Conservation (phyloP, 1,140 invertebrate species). For the Dendrolimus kikuchii region DNA sequence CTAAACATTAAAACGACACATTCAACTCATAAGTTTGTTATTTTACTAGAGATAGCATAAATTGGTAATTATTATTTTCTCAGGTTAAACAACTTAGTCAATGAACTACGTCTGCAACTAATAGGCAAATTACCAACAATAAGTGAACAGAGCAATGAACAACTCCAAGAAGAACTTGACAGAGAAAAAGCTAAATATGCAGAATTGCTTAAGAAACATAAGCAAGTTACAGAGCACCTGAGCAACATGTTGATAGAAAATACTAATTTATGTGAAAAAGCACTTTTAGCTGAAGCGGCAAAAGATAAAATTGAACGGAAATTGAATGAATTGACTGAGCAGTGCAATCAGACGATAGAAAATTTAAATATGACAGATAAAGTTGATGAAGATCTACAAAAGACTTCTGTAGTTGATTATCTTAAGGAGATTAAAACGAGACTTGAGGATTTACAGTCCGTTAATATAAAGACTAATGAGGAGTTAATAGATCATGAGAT, state of each 20-base stretch:
- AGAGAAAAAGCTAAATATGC: constrained; percentile 63
- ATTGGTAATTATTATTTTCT: constrained; percentile 7
- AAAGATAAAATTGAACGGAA: constrained; percentile 79
- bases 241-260: constrained; percentile 74
- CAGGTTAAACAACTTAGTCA: constrained; percentile 77
- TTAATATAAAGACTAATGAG: constrained; percentile 69
- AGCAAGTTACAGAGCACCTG: constrained; percentile 73
- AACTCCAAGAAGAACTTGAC: constrained; percentile 69
- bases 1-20: no score
- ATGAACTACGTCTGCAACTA: constrained; percentile 77
- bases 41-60: no score
- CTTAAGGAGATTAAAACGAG: constrained; percentile 62
- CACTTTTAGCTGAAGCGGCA: constrained; percentile 75
- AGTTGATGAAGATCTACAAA: constrained; percentile 38
- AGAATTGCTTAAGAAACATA: constrained; percentile 73
- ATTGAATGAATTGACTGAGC: constrained; percentile 76
- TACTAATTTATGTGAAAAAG: constrained; percentile 75
- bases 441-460: constrained; percentile 72
- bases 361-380: constrained; percentile 52
- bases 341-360: constrained; percentile 73
- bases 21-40: no score
- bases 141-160: constrained; percentile 49
- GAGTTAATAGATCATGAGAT: constrained; percentile 73
- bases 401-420: constrained; percentile 63
- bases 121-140: constrained; percentile 57